Evolutionary conservation across 2,888 invertebrate genomes (phyloP).

Genomic region (Deroplatys truncata): DNA sequence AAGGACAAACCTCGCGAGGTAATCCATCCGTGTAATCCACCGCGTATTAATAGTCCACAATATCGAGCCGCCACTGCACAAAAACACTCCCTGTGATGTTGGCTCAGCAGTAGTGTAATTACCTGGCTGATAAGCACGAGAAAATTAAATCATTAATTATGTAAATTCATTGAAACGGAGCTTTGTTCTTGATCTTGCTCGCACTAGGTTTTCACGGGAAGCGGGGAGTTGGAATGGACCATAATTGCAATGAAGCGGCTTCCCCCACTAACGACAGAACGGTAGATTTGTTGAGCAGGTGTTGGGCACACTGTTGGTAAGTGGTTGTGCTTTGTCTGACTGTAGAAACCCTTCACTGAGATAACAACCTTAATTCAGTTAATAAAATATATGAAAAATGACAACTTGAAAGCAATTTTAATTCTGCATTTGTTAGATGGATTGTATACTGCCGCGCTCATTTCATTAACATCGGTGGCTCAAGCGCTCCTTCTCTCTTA

Average conservation of each 20-base stretch:
- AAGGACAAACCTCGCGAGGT: not conserved
- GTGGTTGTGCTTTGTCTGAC: not conserved
- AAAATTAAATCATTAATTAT: constrained; percentile 32
- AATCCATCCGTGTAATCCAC: not conserved
- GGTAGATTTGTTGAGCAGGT: not conserved
- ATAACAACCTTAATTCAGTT: too few species aligned
- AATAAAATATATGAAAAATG: too few species aligned
- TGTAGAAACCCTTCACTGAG: not conserved
- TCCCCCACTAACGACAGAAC: not conserved
- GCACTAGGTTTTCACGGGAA: not conserved
- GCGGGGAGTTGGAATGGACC: not conserved
- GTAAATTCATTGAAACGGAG: constrained; percentile 28
- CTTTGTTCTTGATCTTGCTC: constrained; percentile 21
- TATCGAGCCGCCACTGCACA: not conserved
- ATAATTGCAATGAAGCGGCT: not conserved
- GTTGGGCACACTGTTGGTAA: not conserved
- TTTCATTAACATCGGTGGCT: too few species aligned
- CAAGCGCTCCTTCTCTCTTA: too few species aligned
- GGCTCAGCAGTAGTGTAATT: not conserved
- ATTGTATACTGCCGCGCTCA: too few species aligned
- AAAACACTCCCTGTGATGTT: not conserved
- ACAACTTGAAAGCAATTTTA: too few species aligned
- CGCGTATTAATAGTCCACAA: not conserved
- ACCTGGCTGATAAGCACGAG: constrained; percentile 28
- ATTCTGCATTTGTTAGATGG: too few species aligned